These are phyloP conservation scores for Glossophaga mutica DNA, from an alignment of 2,797 vertebrate species.

Conservation along the genomic window DNA sequence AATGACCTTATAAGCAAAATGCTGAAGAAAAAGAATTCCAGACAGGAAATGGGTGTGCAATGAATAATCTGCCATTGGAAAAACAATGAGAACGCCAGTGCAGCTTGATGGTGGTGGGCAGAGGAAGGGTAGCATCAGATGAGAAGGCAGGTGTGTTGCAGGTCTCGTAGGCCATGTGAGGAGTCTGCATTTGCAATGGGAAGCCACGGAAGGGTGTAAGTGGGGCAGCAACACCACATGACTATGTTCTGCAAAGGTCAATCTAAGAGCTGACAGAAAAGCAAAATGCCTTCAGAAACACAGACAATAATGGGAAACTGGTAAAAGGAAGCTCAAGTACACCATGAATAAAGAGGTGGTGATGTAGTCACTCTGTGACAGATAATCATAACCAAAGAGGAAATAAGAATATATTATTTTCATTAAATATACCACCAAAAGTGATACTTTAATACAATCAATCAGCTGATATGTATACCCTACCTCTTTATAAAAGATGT, in stretches of 20 bases:
- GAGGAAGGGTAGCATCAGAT: not conserved
- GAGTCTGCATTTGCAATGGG: not conserved
- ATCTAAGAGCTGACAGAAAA: not conserved
- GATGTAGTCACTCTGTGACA: not conserved
- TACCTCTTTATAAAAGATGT: not conserved
- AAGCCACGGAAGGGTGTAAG: not conserved
- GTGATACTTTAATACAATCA: not conserved
- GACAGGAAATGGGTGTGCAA: not conserved
- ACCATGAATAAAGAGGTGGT: not conserved
- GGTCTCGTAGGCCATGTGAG: not conserved
- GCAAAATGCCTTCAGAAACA: not conserved
- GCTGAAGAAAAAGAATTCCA: not conserved
- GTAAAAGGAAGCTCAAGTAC: not conserved
- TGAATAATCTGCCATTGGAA: not conserved
- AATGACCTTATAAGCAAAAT: not conserved
- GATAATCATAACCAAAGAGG: not conserved
- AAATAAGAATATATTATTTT: not conserved
- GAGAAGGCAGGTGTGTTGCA: not conserved
- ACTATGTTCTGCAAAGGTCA: slow-evolving; percentile 3
- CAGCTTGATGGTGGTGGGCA: not conserved
- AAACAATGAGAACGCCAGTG: not conserved
- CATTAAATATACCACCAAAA: not conserved
- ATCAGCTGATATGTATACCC: not conserved
- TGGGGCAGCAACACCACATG: not conserved
- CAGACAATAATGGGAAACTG: not conserved